Percentiles rank a stretch among this genome's conserved stretches.
These are phyloP conservation scores for Meghimatium bilineatum DNA, from an alignment of 2,888 invertebrate genomes.

Conservation along the genomic window DNA sequence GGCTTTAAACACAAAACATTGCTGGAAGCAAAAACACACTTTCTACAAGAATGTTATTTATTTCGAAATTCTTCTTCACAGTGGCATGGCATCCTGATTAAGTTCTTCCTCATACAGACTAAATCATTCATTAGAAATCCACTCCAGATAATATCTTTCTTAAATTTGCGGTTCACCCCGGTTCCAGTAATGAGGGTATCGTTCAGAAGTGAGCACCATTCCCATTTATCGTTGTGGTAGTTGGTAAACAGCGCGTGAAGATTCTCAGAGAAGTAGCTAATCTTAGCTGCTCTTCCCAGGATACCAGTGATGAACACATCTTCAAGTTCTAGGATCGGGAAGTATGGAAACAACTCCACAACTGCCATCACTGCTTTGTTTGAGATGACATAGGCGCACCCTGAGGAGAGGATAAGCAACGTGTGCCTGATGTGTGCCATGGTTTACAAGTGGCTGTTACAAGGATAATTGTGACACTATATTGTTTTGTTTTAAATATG, in stretches of 20 bases:
- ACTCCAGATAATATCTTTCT: constrained; percentile 1
- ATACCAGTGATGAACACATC: constrained; percentile 19
- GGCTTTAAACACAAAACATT: no score
- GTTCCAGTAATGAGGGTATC: constrained; percentile 7
- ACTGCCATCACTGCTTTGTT: background rate
- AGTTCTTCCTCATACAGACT: background rate
- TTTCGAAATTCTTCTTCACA: constrained; percentile 6
- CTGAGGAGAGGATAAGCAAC: background rate
- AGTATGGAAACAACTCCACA: background rate
- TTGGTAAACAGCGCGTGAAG: background rate
- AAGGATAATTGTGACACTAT: no score
- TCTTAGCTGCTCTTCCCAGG: background rate
- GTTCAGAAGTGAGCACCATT: background rate
- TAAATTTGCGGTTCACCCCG: background rate
- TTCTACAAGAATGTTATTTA: no score
- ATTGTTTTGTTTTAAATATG: no score
- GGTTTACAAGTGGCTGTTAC: no score
- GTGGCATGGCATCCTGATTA: background rate
- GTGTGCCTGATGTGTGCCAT: no score
- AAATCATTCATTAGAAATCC: background rate
- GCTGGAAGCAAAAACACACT: no score
- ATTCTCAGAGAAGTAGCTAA: background rate
- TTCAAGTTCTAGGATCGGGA: background rate
- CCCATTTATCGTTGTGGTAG: background rate
- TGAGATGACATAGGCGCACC: constrained; percentile 27